Evolutionary conservation across 1,140 invertebrate genomes (phyloP).

Genomic region (Drosophila gunungcola): DNA sequence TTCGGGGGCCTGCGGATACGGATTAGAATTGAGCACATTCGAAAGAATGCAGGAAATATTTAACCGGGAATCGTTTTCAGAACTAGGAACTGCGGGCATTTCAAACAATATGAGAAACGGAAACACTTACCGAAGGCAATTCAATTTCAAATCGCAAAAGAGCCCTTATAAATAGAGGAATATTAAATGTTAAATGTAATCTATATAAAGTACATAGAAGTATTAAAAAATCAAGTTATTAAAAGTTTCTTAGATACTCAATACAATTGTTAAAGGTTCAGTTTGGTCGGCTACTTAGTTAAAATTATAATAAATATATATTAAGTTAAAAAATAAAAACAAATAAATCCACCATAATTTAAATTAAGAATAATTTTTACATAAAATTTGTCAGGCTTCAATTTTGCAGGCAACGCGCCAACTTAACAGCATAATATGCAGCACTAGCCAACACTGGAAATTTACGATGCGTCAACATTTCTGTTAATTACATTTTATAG

Average conservation of each 20-base stretch:
- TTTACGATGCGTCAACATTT: neutral
- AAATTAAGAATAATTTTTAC: neutral
- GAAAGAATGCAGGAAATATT: constrained; percentile 36
- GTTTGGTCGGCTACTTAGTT: too few species aligned
- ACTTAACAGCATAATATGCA: neutral
- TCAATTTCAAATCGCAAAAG: neutral
- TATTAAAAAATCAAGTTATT: too few species aligned
- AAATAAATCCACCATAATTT: neutral
- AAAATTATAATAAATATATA: too few species aligned
- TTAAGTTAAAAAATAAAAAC: too few species aligned
- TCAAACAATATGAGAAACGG: constrained; percentile 24
- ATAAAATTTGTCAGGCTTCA: neutral
- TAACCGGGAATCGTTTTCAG: constrained; percentile 5
- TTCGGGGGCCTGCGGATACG: constrained; percentile 4
- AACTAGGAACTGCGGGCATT: constrained; percentile 28
- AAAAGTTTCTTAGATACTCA: too few species aligned
- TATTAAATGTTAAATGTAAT: too few species aligned
- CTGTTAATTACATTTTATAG: neutral
- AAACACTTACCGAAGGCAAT: constrained; percentile 20
- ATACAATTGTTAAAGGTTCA: too few species aligned
- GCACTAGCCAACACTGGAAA: neutral
- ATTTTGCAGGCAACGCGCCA: neutral
- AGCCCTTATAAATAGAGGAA: too few species aligned
- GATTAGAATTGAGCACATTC: constrained; percentile 14
- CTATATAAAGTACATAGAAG: too few species aligned